Evolutionary conservation across 2,113 vertebrate species (phyloP).

Genomic region (Callipepla squamata): DNA sequence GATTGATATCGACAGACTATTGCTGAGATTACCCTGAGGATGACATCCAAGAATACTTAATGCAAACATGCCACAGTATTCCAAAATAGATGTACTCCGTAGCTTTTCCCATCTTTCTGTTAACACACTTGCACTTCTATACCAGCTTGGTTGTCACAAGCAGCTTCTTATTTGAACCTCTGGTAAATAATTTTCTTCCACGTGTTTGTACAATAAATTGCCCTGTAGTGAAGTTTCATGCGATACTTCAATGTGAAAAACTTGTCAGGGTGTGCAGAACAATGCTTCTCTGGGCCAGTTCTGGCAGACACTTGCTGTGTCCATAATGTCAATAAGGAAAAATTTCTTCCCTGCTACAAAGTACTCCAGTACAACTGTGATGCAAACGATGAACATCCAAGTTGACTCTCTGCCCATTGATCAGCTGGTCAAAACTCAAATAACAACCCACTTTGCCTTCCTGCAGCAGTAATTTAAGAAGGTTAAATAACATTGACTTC

Average conservation of each 20-base stretch:
- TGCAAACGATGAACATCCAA: not conserved
- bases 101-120: not conserved
- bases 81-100: not conserved
- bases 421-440: not conserved
- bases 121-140: not conserved
- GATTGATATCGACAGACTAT: not conserved
- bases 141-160: not conserved
- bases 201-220: not conserved
- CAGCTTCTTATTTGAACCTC: not conserved
- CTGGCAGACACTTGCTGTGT: not conserved
- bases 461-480: not conserved
- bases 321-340: fast-evolving
- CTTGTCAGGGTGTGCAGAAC: not conserved
- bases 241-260: not conserved
- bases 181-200: not conserved
- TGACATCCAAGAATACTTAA: not conserved
- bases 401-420: not conserved
- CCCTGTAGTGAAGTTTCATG: not conserved
- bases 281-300: not conserved
- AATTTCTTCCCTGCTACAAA: not conserved
- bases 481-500: not conserved
- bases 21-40: not conserved
- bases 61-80: not conserved
- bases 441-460: not conserved
- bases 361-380: not conserved